Evolutionary conservation across 2,113 vertebrate species (phyloP), one percentile per base, ranked within the genome.

Genomic region (Plecturocebus donacophilus): DNA sequence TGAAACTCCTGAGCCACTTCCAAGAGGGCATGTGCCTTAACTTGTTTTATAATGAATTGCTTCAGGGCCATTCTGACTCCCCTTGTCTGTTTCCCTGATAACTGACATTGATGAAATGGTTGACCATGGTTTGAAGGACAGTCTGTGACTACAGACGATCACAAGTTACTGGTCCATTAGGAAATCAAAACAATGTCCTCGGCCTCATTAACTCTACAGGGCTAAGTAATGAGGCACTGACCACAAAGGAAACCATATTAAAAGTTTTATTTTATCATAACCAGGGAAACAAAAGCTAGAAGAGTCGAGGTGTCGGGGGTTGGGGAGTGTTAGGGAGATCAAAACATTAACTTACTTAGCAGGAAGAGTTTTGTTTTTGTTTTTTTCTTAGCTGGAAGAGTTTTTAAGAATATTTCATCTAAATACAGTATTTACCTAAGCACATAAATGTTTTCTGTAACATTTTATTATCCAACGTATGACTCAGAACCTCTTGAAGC

Each of bases 401-500:
- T 81, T 95, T 95, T 77, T 40, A 80, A 85, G 84, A 96, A 71
- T 96, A 93, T 87, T 82, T 77, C 79, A 81, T 90, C 47, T 90
- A 82, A 96, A 84, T 21, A 70, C n/a, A 93, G 61, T 81, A 86
- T 92, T 94, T 95, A 89, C 85, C 40, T 94, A 90, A 61, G 71
- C 88, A 38, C 83, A 47, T 71, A 96, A 94, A 94, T 90, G 81
- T 96, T 98, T 98, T 73, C 54, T 95, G 76, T 94, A 83, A 85
- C 61, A 71, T 96, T 98, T 97, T 93, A 82, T 80, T 87, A 93
- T 87, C 85, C 81, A 85, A 6, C 66, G 47, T 77, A 91, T 97
- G 96, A 98, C 52, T 98, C 96, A 97, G 85, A 94, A 91, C 47
- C 27, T 86, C 82, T 87, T 91, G 27, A 8, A n/a, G 93, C 79